Evolutionary conservation across 2,888 invertebrate genomes (phyloP).

Genomic region (Ophion obscuratus): DNA sequence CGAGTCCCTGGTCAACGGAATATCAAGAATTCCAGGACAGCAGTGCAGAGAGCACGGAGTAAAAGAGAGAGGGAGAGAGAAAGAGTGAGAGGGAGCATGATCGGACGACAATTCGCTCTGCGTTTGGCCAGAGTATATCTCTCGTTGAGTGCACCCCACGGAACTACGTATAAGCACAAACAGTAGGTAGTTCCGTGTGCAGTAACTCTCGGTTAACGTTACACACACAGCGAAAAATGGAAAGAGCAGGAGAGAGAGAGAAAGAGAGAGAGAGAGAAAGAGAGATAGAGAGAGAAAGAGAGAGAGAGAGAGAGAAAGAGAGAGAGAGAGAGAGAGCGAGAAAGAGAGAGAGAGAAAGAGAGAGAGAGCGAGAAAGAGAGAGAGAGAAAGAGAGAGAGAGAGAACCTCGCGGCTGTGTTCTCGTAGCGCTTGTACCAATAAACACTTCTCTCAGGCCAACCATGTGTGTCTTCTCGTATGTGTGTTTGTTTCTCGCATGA

Average conservation of each 20-base stretch:
- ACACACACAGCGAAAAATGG: conserved; percentile 39
- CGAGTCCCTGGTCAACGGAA: conserved; percentile 54
- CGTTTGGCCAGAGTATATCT: conserved; percentile 69
- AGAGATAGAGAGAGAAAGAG: conserved; percentile 43
- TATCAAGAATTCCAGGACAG: conserved; percentile 63
- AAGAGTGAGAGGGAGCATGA: conserved; percentile 49
- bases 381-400: conserved; percentile 35
- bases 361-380: neutral
- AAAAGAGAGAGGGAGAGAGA: conserved; percentile 15
- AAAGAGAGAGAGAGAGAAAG: conserved; percentile 5
- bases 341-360: conserved; percentile 26
- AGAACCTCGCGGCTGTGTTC: conserved; percentile 45
- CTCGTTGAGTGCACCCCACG: conserved; percentile 64
- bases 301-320: conserved; percentile 15
- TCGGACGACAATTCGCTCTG: conserved; percentile 63
- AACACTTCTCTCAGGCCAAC: conserved; percentile 57
- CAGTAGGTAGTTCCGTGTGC: conserved; percentile 57
- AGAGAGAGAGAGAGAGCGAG: conserved; percentile 43
- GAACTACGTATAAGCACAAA: conserved; percentile 37
- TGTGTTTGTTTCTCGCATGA: conserved; percentile 33
- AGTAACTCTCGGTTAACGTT: conserved; percentile 58
- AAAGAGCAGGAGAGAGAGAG: conserved; percentile 24
- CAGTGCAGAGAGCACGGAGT: conserved; percentile 27
- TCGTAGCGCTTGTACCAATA: conserved; percentile 59
- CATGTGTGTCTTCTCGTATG: neutral